These are phyloP conservation scores for Pseudotriccus pelzelni DNA, from an alignment of 2,797 vertebrate species.

Conservation along the genomic window DNA sequence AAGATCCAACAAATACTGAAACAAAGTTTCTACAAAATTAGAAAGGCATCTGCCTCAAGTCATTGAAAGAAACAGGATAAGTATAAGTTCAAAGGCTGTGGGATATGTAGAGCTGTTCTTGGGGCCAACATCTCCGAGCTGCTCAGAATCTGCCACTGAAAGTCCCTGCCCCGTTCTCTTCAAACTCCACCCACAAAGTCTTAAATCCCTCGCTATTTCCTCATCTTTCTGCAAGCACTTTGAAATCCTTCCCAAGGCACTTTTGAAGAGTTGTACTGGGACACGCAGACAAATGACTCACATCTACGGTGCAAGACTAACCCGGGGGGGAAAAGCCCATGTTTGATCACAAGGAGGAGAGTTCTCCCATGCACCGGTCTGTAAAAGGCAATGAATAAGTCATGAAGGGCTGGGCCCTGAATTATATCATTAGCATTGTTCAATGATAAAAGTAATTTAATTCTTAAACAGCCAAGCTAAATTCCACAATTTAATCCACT, in stretches of 20 bases:
- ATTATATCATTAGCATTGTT: not conserved
- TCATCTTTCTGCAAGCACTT: not conserved
- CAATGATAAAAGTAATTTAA: not conserved
- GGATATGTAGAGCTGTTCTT: not conserved
- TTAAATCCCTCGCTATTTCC: not conserved
- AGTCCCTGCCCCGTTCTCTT: not conserved
- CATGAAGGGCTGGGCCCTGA: not conserved
- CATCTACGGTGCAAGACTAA: not conserved
- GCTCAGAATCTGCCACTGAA: not conserved
- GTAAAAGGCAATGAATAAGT: not conserved
- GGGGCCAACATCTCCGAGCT: not conserved
- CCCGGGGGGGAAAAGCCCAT: fast-evolving
- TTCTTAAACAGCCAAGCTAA: not conserved
- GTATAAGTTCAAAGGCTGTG: not conserved
- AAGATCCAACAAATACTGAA: not conserved
- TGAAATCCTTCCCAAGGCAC: not conserved
- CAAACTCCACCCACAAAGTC: not conserved
- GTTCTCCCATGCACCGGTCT: not conserved
- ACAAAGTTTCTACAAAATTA: not conserved
- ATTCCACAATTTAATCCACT: not conserved
- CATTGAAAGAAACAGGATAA: not conserved
- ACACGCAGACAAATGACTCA: not conserved
- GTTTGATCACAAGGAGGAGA: not conserved
- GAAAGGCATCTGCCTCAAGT: not conserved
- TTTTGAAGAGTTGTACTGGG: not conserved